Conservation (phyloP, 2,113 vertebrate species). For the Xerus inauris region DNA sequence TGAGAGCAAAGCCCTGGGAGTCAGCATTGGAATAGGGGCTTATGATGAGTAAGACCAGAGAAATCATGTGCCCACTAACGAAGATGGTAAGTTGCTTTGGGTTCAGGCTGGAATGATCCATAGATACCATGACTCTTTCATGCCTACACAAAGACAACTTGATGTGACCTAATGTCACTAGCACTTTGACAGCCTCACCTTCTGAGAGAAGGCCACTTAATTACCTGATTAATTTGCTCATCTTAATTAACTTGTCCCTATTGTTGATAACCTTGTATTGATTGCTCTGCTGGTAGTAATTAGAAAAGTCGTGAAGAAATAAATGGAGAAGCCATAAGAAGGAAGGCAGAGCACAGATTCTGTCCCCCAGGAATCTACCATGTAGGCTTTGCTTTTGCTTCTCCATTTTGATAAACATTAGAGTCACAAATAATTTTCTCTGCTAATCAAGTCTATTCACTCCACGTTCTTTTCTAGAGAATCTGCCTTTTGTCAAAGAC, state of each 20-base stretch:
- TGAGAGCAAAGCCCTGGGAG: not conserved
- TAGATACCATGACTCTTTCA: not conserved
- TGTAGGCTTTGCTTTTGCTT: not conserved
- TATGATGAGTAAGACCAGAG: not conserved
- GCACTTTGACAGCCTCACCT: conserved; percentile 61
- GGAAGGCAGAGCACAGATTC: not conserved
- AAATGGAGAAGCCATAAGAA: conserved; percentile 31
- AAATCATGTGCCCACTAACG: not conserved
- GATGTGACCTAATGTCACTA: conserved; percentile 44
- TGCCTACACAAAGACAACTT: conserved; percentile 40
- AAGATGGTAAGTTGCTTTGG: not conserved
- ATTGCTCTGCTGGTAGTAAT: conserved; percentile 74
- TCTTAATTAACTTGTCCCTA: conserved; percentile 79
- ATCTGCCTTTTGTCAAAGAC: not conserved
- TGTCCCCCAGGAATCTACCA: not conserved
- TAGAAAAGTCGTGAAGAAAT: conserved; percentile 58
- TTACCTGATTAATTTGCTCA: conserved; percentile 78
- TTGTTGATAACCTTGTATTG: conserved; percentile 78
- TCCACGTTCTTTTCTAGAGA: not conserved
- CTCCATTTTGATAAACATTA: conserved; percentile 16
- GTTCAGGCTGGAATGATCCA: not conserved
- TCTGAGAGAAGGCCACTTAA: conserved; percentile 67
- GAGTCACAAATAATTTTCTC: not conserved
- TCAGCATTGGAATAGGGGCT: not conserved
- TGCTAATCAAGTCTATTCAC: not conserved